Conservation (phyloP, 2,113 vertebrate species). For the Opisthocomus hoazin region DNA sequence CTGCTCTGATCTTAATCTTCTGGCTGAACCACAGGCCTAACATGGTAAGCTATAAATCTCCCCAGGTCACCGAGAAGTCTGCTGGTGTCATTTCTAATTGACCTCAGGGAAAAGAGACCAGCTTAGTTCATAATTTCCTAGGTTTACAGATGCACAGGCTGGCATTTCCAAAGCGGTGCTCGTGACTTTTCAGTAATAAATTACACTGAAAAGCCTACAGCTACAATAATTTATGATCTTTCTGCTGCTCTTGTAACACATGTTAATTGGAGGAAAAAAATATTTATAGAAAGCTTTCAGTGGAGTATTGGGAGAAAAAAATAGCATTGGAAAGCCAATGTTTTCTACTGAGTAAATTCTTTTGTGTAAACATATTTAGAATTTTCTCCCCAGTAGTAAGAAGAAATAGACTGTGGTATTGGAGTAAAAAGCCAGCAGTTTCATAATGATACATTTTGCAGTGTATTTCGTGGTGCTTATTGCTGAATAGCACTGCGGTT, state of each 20-base stretch:
- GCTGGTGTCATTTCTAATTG: constrained; percentile 62
- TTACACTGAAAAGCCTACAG: constrained; percentile 15
- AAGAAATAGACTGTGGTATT: neutral
- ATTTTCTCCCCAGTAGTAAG: neutral
- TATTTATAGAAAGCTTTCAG: neutral
- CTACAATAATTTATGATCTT: constrained; percentile 42
- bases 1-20: constrained; percentile 66
- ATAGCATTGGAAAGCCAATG: neutral
- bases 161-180: neutral
- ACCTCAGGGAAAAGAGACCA: constrained; percentile 43
- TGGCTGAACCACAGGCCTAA: constrained; percentile 26
- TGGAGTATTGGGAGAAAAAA: neutral
- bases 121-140: constrained; percentile 50
- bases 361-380: neutral
- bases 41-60: constrained; percentile 61
- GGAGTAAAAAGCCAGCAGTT: neutral
- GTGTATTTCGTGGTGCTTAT: neutral
- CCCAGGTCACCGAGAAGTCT: constrained; percentile 48
- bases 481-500: neutral
- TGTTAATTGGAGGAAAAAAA: constrained; percentile 38
- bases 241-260: constrained; percentile 9
- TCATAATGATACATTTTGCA: neutral
- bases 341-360: neutral
- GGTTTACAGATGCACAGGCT: constrained; percentile 53
- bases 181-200: constrained; percentile 35